Evolutionary conservation across 2,888 invertebrate species (phyloP).

Genomic region (Chouioia cunea): DNA sequence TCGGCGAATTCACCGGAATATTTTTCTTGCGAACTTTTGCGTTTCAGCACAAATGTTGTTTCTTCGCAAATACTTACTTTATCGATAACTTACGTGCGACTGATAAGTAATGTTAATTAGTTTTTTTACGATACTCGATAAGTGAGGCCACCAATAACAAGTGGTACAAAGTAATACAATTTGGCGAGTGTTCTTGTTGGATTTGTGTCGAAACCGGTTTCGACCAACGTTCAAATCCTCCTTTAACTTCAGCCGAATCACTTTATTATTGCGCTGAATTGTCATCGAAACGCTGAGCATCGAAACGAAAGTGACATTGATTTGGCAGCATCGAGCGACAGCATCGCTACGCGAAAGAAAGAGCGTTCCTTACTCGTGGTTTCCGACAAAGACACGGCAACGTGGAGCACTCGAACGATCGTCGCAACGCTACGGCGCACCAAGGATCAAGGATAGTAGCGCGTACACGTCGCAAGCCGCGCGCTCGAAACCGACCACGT

Average conservation of each 20-base stretch:
- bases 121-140: background rate
- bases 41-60: constrained; percentile 21
- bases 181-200: background rate
- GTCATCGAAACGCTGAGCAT: no score
- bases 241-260: constrained; percentile 43
- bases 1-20: no score
- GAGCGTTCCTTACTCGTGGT: no score
- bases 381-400: background rate
- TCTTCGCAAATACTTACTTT: constrained; percentile 7
- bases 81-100: constrained; percentile 8
- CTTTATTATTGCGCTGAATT: no score
- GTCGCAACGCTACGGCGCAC: background rate
- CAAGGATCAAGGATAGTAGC: background rate
- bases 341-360: no score
- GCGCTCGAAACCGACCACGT: constrained; percentile 51
- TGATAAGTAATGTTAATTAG: no score
- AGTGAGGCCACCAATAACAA: constrained; percentile 15
- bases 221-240: background rate
- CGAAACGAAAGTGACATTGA: no score
- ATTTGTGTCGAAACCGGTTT: constrained; percentile 30
- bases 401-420: no score
- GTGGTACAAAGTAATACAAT: constrained; percentile 12
- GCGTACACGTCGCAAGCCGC: constrained; percentile 7
- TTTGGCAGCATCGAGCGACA: no score
- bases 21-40: constrained; percentile 11